Base-by-base conservation (phyloP, 1,140 invertebrate genomes). In the Apis cerana region DNA sequence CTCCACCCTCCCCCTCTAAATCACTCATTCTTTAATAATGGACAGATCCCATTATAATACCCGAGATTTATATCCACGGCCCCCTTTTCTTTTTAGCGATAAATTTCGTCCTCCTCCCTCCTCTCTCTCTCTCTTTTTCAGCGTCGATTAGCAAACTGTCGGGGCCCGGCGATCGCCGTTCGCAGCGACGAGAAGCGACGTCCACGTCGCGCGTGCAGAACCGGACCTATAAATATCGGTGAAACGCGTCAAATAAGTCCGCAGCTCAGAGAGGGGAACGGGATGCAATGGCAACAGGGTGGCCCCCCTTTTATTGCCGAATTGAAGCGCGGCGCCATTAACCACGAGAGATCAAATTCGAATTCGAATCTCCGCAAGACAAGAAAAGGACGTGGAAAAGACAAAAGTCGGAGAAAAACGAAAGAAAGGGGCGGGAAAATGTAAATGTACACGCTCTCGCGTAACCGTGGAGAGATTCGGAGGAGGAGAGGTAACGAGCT, bases 11-110 rank as follows among this genome's bases (percentile, higher is more conserved):
- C 33, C 33, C 89, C 92, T 91, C 89, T 94, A 94, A 94, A 94
- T 94, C 93, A 93, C 93, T 94, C 93, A 94, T 94, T 94, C 93
- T 94, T 94, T 94, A 94, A 94, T 94, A 94, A 94, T 94, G 92
- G 93, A 94, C 93, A 94, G 93, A 94, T 94, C 93, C 93, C 92
- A 94, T 94, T 94, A 94, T 94, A 94, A 94, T 94, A 92, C 92
- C 88, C 83, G 91, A 94, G 93, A 94, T 94, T 94, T 94, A 94
- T 94, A 93, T 90, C 89, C 91, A 82, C 91, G 91, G 92, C 89
- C 92, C 92, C 92, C 91, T 92, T 93, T 94, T 93, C 91, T 93
- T 94, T 94, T 93, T 92, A 92, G 91, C 92, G 91, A 94, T 94
- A 93, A 94, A 94, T 94, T 94, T 94, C 88, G 86, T 91, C 79